A percentile compares a stretch with the other conserved stretches of the same genome.
phyloP scores from a whole-genome alignment of 2,888 invertebrate species.

The Pandemis heparana region DNA sequence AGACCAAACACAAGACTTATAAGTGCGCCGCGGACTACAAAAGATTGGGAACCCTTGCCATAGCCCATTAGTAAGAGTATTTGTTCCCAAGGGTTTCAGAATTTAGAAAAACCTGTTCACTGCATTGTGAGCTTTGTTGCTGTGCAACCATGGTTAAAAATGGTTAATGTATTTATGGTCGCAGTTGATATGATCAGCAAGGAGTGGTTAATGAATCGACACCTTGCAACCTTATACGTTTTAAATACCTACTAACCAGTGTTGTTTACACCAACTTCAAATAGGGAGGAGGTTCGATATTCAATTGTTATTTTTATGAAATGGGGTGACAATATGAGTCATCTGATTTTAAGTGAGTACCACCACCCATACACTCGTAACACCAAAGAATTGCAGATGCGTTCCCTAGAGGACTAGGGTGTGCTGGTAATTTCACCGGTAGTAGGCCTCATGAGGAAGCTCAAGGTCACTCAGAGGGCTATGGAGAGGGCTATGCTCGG shows the following conservation, averaged over 20 bases:
- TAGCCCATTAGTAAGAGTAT: constrained; percentile 47
- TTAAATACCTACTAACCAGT: constrained; percentile 26
- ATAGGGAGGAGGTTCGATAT: not conserved
- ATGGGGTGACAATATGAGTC: too few relatives aligned
- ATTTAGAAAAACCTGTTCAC: not conserved
- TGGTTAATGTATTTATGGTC: not conserved
- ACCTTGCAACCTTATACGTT: constrained; percentile 42
- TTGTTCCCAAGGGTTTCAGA: constrained; percentile 45
- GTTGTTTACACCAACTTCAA: constrained; percentile 7
- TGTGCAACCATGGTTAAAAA: not conserved
- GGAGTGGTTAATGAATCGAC: constrained; percentile 42
- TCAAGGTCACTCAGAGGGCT: too few relatives aligned
- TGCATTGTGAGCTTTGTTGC: not conserved
- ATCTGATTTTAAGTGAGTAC: too few relatives aligned
- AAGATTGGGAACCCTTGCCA: not conserved
- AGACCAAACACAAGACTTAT: too few relatives aligned
- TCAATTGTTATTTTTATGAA: not conserved
- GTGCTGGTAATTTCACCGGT: too few relatives aligned
- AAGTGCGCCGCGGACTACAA: too few relatives aligned
- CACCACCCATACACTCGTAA: too few relatives aligned
- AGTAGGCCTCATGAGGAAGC: too few relatives aligned
- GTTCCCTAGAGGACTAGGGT: too few relatives aligned
- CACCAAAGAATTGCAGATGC: too few relatives aligned
- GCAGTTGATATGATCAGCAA: constrained; percentile 39
- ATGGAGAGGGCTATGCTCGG: too few relatives aligned